These are phyloP conservation scores for Nomada lathburiana DNA, from an alignment of 2,888 invertebrate species.

Conservation along the genomic window DNA sequence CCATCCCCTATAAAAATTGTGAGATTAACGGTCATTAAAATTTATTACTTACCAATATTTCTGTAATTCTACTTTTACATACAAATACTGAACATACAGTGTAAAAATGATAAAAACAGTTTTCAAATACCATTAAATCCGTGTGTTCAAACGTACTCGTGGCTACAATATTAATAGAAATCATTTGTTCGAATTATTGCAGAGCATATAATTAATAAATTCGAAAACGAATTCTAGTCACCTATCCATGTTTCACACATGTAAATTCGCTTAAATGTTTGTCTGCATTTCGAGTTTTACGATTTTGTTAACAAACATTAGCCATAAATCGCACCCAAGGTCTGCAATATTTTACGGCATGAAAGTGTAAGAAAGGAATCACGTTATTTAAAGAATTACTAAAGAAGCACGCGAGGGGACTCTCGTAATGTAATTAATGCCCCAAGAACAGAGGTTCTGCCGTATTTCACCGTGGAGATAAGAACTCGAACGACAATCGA, in stretches of 20 bases:
- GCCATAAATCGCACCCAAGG: too few species aligned
- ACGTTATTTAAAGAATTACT: too few species aligned
- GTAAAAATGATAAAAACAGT: too few species aligned
- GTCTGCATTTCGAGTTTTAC: neutral
- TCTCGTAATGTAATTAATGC: conserved; percentile 21
- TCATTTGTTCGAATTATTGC: neutral
- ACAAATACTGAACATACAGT: too few species aligned
- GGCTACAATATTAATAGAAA: neutral
- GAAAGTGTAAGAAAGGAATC: neutral
- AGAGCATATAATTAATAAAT: neutral
- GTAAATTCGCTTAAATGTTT: too few species aligned
- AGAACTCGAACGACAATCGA: conserved; percentile 13
- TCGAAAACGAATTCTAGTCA: neutral
- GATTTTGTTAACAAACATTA: neutral
- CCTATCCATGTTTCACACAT: neutral
- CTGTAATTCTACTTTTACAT: too few species aligned
- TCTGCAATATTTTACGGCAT: neutral
- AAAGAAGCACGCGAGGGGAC: neutral
- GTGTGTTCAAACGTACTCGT: neutral
- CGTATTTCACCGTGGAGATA: conserved; percentile 20
- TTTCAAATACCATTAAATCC: neutral
- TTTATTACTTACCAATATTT: too few species aligned
- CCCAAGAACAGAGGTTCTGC: conserved; percentile 1
- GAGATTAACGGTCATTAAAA: too few species aligned
- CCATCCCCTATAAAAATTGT: too few species aligned